A percentile compares a stretch with the other conserved stretches of the same genome.
Conservation (phyloP, 2,113 vertebrate genomes). For the Nannobrachium achirus region DNA sequence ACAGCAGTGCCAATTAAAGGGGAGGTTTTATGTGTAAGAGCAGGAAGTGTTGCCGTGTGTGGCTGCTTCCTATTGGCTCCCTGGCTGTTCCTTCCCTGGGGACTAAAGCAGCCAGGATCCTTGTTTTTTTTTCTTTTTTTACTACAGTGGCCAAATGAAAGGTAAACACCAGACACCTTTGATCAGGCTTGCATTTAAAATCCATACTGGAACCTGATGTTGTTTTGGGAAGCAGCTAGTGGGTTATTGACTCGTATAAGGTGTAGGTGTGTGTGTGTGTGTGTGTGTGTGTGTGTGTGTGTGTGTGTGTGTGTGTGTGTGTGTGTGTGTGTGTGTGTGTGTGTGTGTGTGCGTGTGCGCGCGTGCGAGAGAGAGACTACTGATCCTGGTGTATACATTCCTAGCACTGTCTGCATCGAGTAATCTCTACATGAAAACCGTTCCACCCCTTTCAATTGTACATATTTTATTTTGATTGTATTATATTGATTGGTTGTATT, state of each 20-base stretch:
- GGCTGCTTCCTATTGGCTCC: constrained; percentile 65
- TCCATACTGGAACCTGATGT: constrained; percentile 49
- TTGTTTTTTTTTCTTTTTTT: constrained; percentile 35
- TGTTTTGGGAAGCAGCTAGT: constrained; percentile 11
- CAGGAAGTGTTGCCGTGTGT: constrained; percentile 73
- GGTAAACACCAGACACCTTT: constrained; percentile 75
- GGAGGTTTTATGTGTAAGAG: constrained; percentile 74
- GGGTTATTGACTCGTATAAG: constrained; percentile 48
- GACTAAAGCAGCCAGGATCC: constrained; percentile 46
- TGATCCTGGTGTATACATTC: too few relatives aligned
- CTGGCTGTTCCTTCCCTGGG: constrained; percentile 51
- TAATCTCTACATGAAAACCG: too few relatives aligned
- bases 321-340: too few relatives aligned
- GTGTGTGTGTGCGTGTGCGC: too few relatives aligned
- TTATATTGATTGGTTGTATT: too few relatives aligned
- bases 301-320: too few relatives aligned
- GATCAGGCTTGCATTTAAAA: constrained; percentile 64
- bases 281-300: constrained; percentile 39
- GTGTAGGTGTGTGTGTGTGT: constrained; percentile 23
- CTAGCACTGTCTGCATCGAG: too few relatives aligned
- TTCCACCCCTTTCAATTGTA: too few relatives aligned
- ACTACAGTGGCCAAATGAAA: constrained; percentile 64
- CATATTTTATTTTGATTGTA: too few relatives aligned
- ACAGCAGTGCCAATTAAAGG: constrained; percentile 75
- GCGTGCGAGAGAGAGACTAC: too few relatives aligned